These are phyloP conservation scores for Amblyjoppa fuscipennis DNA, from an alignment of 2,888 invertebrate genomes.

Conservation along the genomic window DNA sequence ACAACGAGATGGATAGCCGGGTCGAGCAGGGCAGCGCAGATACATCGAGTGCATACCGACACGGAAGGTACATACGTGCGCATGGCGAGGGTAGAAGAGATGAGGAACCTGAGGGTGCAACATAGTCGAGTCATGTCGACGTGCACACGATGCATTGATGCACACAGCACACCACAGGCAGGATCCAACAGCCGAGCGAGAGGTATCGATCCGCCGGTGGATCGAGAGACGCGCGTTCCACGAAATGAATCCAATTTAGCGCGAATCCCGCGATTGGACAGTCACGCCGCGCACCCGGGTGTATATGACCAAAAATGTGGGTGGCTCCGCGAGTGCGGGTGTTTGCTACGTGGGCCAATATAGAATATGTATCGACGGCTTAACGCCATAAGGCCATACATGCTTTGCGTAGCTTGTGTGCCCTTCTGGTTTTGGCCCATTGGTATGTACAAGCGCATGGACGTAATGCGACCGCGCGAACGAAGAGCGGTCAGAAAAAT, in stretches of 20 bases:
- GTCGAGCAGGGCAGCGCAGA: constrained; percentile 32
- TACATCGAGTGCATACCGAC: constrained; percentile 21
- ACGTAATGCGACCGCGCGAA: neutral
- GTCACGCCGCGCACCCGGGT: constrained; percentile 21
- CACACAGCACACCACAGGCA: neutral
- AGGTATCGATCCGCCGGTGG: constrained; percentile 53
- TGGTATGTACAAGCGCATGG: neutral
- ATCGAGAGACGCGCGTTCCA: constrained; percentile 39
- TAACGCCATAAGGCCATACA: neutral
- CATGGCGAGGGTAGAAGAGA: constrained; percentile 4
- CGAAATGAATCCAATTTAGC: constrained; percentile 58
- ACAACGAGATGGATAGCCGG: constrained; percentile 14
- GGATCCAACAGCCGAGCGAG: constrained; percentile 24
- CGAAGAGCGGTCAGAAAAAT: neutral
- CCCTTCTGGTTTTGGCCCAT: neutral
- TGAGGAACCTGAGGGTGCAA: constrained; percentile 28
- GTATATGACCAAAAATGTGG: constrained; percentile 22
- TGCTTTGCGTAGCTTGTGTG: neutral
- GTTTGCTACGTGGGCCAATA: neutral
- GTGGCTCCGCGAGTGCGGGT: neutral
- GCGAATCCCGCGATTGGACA: constrained; percentile 48
- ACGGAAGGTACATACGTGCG: constrained; percentile 4
- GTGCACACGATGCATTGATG: constrained; percentile 4
- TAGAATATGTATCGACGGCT: neutral
- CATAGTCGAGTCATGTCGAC: constrained; percentile 30